Conservation (phyloP, 2,113 vertebrate genomes). For the Heterocephalus glaber region DNA sequence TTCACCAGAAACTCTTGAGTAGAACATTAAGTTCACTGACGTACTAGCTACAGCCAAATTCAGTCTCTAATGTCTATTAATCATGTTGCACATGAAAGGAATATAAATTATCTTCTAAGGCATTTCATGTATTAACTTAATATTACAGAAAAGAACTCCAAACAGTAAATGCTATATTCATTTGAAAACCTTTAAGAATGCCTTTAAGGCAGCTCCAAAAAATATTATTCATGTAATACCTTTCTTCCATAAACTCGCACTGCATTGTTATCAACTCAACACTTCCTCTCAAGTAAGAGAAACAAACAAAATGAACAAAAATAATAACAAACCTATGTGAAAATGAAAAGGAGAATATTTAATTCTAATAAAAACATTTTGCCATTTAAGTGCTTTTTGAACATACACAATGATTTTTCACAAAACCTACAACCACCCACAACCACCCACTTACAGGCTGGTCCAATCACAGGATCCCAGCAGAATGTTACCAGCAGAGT, state of each 20-base stretch:
- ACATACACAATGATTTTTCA: not conserved
- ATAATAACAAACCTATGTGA: not conserved
- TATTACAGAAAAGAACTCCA: not conserved
- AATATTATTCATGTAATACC: not conserved
- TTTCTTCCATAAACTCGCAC: not conserved
- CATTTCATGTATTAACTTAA: not conserved
- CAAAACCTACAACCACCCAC: no score
- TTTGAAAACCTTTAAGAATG: not conserved
- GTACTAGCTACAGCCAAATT: not conserved
- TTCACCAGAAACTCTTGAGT: not conserved
- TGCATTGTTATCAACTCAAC: not conserved
- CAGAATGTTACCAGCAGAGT: not conserved
- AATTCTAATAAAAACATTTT: not conserved
- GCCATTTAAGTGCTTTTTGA: conserved; percentile 6
- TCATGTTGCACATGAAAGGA: not conserved
- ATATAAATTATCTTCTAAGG: not conserved
- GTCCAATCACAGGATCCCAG: not conserved
- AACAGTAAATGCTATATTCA: not conserved
- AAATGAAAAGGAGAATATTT: not conserved
- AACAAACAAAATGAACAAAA: conserved; percentile 20
- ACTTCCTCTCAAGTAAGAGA: conserved; percentile 14
- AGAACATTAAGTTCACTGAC: not conserved
- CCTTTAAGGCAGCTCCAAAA: not conserved
- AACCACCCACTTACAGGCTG: no score
- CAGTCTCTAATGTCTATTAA: not conserved